A percentile compares a stretch with the other conserved stretches of the same genome.
These are phyloP conservation scores for Athene cunicularia DNA, from an alignment of 2,113 vertebrate species.

Conservation along the genomic window DNA sequence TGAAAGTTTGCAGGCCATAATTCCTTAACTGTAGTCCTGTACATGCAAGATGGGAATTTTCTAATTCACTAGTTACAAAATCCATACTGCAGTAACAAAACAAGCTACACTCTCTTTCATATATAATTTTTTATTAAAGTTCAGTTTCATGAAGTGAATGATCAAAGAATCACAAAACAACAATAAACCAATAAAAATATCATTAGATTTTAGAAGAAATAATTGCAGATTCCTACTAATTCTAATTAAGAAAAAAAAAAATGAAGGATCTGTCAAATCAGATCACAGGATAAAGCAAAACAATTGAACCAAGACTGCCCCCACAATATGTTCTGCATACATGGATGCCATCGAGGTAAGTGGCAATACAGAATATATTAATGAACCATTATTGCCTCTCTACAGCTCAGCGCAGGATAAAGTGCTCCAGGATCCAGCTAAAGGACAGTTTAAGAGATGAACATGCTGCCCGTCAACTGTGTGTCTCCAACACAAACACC, in stretches of 20 bases:
- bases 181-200: neutral
- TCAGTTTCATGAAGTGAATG: neutral
- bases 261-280: neutral
- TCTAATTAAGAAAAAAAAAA: neutral
- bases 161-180: neutral
- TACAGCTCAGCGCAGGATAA: neutral
- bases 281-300: neutral
- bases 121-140: neutral
- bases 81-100: neutral
- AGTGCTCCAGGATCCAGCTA: neutral
- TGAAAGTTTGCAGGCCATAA: neutral
- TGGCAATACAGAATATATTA: rapidly evolving
- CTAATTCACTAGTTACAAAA: neutral
- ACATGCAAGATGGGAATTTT: rapidly evolving
- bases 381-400: neutral
- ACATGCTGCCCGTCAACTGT: neutral
- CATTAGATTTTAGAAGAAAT: neutral
- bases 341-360: neutral
- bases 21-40: neutral
- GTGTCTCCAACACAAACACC: neutral
- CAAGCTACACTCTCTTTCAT: neutral
- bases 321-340: neutral
- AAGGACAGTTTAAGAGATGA: neutral
- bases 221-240: neutral
- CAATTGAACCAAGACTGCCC: neutral